phyloP scores from a whole-genome alignment of 2,888 invertebrate species.

The Acrobasis repandana region DNA sequence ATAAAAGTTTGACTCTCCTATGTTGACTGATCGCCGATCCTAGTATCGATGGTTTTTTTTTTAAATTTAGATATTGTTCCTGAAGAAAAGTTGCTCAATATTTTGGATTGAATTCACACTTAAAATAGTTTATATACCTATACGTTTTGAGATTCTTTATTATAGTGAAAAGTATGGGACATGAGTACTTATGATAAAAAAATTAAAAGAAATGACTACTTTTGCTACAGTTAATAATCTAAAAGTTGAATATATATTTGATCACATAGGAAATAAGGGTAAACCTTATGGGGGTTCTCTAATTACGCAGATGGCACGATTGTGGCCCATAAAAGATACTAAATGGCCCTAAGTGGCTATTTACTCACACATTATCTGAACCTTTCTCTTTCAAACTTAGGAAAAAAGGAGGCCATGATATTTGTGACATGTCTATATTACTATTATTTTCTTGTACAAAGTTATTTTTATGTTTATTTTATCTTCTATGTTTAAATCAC shows the following conservation, averaged over 20 bases:
- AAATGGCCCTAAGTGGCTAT: slow-evolving; percentile 1
- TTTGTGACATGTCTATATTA: not conserved
- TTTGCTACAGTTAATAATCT: not conserved
- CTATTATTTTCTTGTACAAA: not conserved
- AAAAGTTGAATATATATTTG: slow-evolving; percentile 1
- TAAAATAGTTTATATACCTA: no score
- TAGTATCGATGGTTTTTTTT: no score
- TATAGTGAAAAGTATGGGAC: no score
- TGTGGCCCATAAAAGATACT: slow-evolving; percentile 14
- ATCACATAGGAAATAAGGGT: slow-evolving; percentile 1
- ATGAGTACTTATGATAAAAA: no score
- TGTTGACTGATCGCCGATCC: no score
- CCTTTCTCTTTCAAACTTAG: not conserved
- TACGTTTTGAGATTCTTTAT: no score
- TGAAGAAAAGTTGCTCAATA: no score
- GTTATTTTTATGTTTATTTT: slow-evolving; percentile 1
- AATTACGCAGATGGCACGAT: not conserved
- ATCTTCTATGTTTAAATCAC: not conserved
- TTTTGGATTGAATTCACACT: no score
- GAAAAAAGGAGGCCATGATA: not conserved
- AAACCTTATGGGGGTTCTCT: slow-evolving; percentile 12
- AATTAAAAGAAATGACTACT: not conserved
- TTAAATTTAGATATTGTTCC: no score
- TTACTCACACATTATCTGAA: slow-evolving; percentile 1
- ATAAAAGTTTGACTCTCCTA: no score